phyloP scores from a whole-genome alignment of 30 jellyfish, hydroid and myxozoan genomes.

The Pseudorhiza aurosa region DNA sequence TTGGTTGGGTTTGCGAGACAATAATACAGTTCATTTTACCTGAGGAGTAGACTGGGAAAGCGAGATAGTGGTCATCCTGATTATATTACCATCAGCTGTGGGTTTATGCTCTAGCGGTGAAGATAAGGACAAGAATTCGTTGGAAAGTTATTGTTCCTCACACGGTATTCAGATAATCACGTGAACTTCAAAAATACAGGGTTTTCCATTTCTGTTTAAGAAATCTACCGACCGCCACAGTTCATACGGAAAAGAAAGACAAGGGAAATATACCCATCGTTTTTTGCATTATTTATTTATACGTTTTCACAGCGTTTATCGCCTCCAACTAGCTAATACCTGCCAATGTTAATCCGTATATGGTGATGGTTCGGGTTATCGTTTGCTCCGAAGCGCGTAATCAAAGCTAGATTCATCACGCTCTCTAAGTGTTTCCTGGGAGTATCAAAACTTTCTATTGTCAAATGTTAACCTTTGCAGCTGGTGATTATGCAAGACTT shows the following conservation, averaged over 20 bases:
- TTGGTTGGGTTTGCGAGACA: no score
- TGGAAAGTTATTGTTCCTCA: not conserved
- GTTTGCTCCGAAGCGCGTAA: slow-evolving; percentile 17
- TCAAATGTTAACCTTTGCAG: slow-evolving; percentile 23
- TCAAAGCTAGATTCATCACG: slow-evolving; percentile 9
- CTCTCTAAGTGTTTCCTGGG: slow-evolving; percentile 45
- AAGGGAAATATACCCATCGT: slow-evolving; percentile 27
- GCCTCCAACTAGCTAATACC: slow-evolving; percentile 41
- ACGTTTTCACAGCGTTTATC: slow-evolving; percentile 25
- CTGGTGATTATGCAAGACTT: slow-evolving; percentile 34
- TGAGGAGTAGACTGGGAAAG: no score
- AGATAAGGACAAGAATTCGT: not conserved
- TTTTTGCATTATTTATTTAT: slow-evolving; percentile 18
- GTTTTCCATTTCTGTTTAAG: not conserved
- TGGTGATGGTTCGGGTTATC: slow-evolving; percentile 29
- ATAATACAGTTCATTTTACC: no score
- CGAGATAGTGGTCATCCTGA: no score
- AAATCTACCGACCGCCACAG: slow-evolving; percentile 13
- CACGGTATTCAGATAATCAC: not conserved
- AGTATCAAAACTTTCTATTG: slow-evolving; percentile 20
- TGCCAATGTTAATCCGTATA: slow-evolving; percentile 11
- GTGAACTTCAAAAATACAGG: not conserved
- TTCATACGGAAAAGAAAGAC: not conserved
- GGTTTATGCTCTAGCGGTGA: not conserved
- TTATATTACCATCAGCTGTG: not conserved